Base-by-base conservation (phyloP, 2,113 vertebrate species). In the Salvator merianae region DNA sequence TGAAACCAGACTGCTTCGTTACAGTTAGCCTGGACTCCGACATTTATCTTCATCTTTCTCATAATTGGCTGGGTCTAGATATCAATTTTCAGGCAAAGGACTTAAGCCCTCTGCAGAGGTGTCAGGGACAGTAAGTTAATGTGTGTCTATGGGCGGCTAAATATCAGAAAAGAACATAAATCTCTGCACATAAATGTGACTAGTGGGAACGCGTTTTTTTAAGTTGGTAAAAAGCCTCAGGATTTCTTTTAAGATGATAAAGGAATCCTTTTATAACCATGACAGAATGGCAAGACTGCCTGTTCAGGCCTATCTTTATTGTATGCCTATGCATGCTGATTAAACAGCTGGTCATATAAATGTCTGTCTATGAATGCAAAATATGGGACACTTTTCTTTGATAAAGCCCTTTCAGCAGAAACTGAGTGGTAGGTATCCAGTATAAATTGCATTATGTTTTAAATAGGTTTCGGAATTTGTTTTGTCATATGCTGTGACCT, bases 21-120 rank as follows among this genome's bases (percentile, higher is more conserved):
- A 62, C 86, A 89, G 34, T 70, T 63, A 71, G 63, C 53, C 76
- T 81, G 50, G 63, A 43, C 53, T 36, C 1, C 86, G n/a, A 43
- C 40, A 8, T 66, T 79, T 70, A 32, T 65, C 65, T 86, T 63
- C 62, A 70, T 50, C 26, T 76, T 24, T 53, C 22, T 50, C 13
- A 14, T 78, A 80, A 81, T 36, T 87, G 91, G 16, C 68, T 32
- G 30, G 71, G 69, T 18, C 77, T 55, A 77, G 59, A 86, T 77
- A 40, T 1, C 69, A 32, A 80, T 77, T 76, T 82, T 81, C 32
- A 43, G 75, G 68, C 55, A 77, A 24, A 65, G 30, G 43, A 20
- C 79, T 79, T 40, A 20, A 1, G 65, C 22, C 10, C 34, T 12
- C 16, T 77, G 5, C 22, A 66, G 43, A 86, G 76, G 38, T 24